Percentiles rank a stretch among this genome's conserved stretches.
Evolutionary conservation across 2,888 invertebrate genomes (phyloP).

Genomic region (Chloroclysta siterata): DNA sequence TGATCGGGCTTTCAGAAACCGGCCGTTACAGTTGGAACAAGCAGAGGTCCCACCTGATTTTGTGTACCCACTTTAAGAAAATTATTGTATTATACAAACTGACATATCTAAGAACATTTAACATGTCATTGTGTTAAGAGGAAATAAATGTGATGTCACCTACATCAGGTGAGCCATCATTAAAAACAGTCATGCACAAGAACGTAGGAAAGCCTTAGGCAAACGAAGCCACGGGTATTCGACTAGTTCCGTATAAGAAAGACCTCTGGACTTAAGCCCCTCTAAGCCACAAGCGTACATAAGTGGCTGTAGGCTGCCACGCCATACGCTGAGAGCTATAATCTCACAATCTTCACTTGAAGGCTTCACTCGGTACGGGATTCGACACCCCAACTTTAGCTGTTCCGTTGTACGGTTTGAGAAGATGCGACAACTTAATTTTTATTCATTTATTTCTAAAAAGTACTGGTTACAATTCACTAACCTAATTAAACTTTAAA

Average conservation of each 20-base stretch:
- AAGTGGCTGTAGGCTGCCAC: constrained; percentile 17
- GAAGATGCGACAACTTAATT: constrained; percentile 1
- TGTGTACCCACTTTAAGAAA: too few relatives aligned
- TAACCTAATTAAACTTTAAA: too few relatives aligned
- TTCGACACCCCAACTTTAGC: constrained; percentile 1
- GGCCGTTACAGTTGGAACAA: too few relatives aligned
- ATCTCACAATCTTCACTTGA: constrained; percentile 34
- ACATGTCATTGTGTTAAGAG: too few relatives aligned
- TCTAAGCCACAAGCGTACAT: constrained; percentile 13
- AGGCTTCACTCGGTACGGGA: constrained; percentile 18
- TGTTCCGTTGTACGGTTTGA: constrained; percentile 1
- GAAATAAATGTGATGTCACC: too few relatives aligned
- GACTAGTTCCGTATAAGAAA: constrained; percentile 4
- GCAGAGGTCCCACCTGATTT: too few relatives aligned
- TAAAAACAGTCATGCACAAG: too few relatives aligned
- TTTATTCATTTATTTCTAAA: background rate
- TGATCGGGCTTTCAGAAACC: too few relatives aligned
- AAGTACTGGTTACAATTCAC: too few relatives aligned
- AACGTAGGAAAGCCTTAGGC: background rate
- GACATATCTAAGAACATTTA: too few relatives aligned
- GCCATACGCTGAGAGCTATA: constrained; percentile 24
- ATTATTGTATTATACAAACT: too few relatives aligned
- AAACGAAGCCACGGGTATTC: background rate
- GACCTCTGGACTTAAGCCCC: constrained; percentile 19
- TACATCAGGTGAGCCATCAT: too few relatives aligned